Evolutionary conservation across 2,113 vertebrate species (phyloP), one percentile per base, ranked within the genome.

Genomic region (Psittacus erithacus): DNA sequence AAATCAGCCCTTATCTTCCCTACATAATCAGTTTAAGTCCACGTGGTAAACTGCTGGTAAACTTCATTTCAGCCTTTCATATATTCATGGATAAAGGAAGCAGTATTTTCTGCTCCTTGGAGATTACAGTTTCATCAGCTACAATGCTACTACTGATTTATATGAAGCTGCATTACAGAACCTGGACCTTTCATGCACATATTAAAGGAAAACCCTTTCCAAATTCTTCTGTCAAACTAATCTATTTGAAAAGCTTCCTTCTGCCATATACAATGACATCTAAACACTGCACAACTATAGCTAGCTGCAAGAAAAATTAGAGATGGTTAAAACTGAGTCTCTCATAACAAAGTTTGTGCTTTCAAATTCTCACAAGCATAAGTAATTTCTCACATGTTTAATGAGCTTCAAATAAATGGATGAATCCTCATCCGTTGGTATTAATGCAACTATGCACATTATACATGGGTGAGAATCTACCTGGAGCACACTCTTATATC

Each of bases 361-460:
- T 65, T 59, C 50, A 90, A 53, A 80, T 73, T 90, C 75, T 74
- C 28, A 71, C 19, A 49, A 75, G 49, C 11, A 19, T 65, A 55
- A 73, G 67, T 91, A 92, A 65, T 62, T 80, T 57, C 27, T 84
- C 19, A 64, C 4, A 15, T 47, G 15, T 50, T 81, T 90, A 94
- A 88, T 83, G 71, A 94, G 11, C 25, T 73, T 92, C 70, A 88
- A 95, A 82, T 73, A 90, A 89, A 57, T 38, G 13, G 78, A 82
- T 73, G 23, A 85, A 35, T 90, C 29, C 17, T 88, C 46, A 65
- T 63, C 55, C n/a, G 3, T 23, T 70, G 24, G 5, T 78, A 39
- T 80, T 79, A 93, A 64, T 60, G 14, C 38, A 90, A 65, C 65
- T 87, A 44, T 69, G 81, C 31, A 73, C 67, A 90, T 85, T 85